These are phyloP conservation scores for Spodoptera litura DNA, from an alignment of 1,140 invertebrate genomes.

Conservation along the genomic window DNA sequence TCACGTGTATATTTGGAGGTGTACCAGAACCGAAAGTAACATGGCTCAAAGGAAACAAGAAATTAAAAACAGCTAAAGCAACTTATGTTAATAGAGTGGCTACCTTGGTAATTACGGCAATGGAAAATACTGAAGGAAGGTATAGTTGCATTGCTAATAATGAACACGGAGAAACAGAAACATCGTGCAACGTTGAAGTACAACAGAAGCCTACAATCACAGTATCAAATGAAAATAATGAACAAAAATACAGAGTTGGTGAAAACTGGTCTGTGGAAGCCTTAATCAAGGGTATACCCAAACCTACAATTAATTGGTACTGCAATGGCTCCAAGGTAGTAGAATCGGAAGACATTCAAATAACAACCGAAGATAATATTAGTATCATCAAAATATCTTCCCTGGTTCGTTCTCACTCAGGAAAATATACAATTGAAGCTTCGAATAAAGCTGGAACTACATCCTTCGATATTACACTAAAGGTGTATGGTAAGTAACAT, in stretches of 20 bases:
- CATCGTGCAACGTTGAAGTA: conserved; percentile 88
- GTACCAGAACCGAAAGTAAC: conserved; percentile 93
- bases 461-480: conserved; percentile 90
- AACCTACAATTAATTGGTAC: conserved; percentile 89
- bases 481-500: conserved; percentile 90
- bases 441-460: conserved; percentile 90
- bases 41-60: conserved; percentile 90
- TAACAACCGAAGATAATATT: conserved; percentile 87
- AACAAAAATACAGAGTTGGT: conserved; percentile 88
- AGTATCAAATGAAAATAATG: conserved; percentile 87
- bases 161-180: conserved; percentile 90
- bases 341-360: conserved; percentile 83
- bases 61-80: conserved; percentile 86
- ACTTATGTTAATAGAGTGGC: conserved; percentile 92
- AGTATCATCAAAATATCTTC: conserved; percentile 89
- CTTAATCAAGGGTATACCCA: conserved; percentile 89
- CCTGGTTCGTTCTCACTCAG: conserved; percentile 88
- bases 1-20: conserved; percentile 93
- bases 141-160: conserved; percentile 92
- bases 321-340: conserved; percentile 87
- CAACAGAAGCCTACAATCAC: conserved; percentile 89
- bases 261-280: conserved; percentile 88
- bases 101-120: conserved; percentile 90
- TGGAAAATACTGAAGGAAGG: conserved; percentile 88
- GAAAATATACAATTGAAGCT: conserved; percentile 89